Conservation (phyloP, 2,113 vertebrate genomes). For the Eptesicus fuscus region DNA sequence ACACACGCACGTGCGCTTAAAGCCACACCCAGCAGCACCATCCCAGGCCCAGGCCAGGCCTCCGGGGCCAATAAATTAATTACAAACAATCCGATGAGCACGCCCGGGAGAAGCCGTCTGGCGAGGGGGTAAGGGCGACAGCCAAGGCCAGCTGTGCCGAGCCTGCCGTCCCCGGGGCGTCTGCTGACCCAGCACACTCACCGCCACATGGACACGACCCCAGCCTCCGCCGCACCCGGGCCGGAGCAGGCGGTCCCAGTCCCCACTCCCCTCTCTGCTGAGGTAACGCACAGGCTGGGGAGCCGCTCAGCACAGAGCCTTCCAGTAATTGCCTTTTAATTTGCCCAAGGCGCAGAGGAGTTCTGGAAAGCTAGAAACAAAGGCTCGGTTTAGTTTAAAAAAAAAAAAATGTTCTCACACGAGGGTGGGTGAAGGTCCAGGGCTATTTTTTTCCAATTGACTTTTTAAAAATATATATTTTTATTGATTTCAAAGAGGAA, state of each 20-base stretch:
- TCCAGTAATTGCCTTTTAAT: slow-evolving; percentile 15
- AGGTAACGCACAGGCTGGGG: not conserved
- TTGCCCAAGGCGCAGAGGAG: slow-evolving; percentile 13
- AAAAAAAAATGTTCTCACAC: slow-evolving; percentile 4
- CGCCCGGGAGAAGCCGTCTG: not conserved
- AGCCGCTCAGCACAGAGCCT: not conserved
- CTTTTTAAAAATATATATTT: too few species aligned
- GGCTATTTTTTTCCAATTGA: not conserved
- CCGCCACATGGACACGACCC: not conserved
- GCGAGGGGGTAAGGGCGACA: not conserved
- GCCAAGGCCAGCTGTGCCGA: not conserved
- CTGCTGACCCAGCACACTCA: slow-evolving; percentile 2
- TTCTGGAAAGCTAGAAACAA: slow-evolving; percentile 5
- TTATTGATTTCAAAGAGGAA: too few species aligned
- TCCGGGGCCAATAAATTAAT: not conserved
- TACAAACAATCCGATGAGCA: not conserved
- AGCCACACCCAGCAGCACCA: not conserved
- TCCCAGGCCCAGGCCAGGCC: not conserved
- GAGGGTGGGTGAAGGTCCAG: not conserved
- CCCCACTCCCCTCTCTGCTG: slow-evolving; percentile 10
- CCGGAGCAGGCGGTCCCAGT: not conserved
- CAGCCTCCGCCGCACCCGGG: not conserved
- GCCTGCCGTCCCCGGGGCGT: not conserved
- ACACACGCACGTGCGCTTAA: not conserved
- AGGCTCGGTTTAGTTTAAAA: slow-evolving; percentile 23